Base-by-base conservation (phyloP, 1,140 invertebrate genomes). In the Drosophila triauraria region DNA sequence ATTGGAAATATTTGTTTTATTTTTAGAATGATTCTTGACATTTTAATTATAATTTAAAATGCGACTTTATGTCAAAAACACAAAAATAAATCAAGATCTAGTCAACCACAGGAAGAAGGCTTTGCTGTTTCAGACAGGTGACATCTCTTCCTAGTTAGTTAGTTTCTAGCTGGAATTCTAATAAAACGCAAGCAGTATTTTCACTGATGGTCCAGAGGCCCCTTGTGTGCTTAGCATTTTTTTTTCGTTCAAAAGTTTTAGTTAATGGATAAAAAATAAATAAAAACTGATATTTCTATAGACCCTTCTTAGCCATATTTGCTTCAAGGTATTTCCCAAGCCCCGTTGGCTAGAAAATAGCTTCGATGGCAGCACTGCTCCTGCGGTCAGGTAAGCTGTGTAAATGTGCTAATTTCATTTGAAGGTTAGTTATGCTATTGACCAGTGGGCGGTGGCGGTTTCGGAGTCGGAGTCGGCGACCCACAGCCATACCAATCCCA, bases 351-450 rank as follows among this genome's bases (percentile, higher is more conserved):
- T 44, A 3, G 20, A 23, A 62, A 44, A 35, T 17, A 12, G 57
- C 62, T 30, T 44, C 4, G 7, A 9, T 10, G 20, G 25, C 53
- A 42, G 32, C 44, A 12, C 53, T 48, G 46, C 27, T 44, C 32
- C 58, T 87, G 84, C 54, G 80, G 84, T 88, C 80, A 83, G 72
- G 77, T 87, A 83, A 87, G 84, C 80, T 71, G 68, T 75, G 81
- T 60, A 84, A 90, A 88, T 84, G 84, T 87, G 85, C 81, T 87
- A 87, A 87, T 87, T 87, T 78, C 85, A 84, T 88, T 84, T 80
- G 84, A 90, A 87, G 84, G 84, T 87, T 80, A 84, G 83, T 87
- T 84, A 87, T 87, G 84, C 67, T 68, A 83, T 87, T 87, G 83
- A 80, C 83, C 83, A 67, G 53, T 56, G 38, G 53, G 53, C 35